phyloP scores from a whole-genome alignment of 1,140 invertebrate species.

The Brachionus sp. region DNA sequence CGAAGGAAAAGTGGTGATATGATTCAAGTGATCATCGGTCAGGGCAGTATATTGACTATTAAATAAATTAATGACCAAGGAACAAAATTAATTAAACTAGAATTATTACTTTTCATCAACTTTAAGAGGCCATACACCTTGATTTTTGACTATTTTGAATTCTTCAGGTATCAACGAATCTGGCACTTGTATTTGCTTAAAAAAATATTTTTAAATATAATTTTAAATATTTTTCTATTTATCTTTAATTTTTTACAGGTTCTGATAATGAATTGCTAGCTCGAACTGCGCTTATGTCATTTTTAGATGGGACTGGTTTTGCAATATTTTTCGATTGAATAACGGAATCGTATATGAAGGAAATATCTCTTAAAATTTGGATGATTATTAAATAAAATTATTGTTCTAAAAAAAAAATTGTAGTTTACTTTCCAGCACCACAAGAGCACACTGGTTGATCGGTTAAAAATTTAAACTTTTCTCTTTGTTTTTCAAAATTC shows the following conservation, averaged over 20 bases:
- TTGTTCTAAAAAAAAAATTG: background rate
- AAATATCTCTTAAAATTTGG: conserved; percentile 56
- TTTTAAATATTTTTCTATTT: background rate
- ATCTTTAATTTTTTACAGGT: conserved; percentile 50
- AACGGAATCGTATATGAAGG: conserved; percentile 57
- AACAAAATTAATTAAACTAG: background rate
- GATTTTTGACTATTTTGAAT: conserved; percentile 59
- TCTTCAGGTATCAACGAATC: conserved; percentile 57
- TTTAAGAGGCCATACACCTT: conserved; percentile 57
- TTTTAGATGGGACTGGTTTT: background rate
- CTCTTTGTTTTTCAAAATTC: conserved; percentile 53
- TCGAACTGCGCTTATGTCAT: conserved; percentile 52
- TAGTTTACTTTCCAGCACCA: conserved; percentile 57
- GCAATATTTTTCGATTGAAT: background rate
- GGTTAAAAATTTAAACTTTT: conserved; percentile 56
- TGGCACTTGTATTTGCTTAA: conserved; percentile 51
- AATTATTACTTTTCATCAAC: conserved; percentile 53
- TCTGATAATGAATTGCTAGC: conserved; percentile 48
- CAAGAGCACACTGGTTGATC: conserved; percentile 57
- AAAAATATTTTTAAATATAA: background rate
- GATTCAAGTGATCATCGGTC: conserved; percentile 57
- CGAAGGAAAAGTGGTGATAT: conserved; percentile 58
- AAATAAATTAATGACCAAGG: conserved; percentile 37
- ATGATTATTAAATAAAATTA: background rate
- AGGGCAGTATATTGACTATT: conserved; percentile 56